Evolutionary conservation across 2,797 vertebrate species (phyloP).

Genomic region (Phalanger gymnotis): DNA sequence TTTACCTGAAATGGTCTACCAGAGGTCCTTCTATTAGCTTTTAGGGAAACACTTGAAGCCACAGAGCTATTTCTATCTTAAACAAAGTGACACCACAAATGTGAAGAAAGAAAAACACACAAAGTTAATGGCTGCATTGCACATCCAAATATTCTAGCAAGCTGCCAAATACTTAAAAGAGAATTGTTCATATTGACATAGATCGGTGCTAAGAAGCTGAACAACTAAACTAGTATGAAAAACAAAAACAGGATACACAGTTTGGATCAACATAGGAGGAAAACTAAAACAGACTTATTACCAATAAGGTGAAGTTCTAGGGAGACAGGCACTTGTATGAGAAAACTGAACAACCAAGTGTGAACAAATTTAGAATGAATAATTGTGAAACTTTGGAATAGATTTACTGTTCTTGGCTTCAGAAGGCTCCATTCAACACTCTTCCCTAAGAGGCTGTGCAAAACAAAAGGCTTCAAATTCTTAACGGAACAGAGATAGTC

Average conservation of each 20-base stretch:
- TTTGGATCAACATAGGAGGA: conserved; percentile 20
- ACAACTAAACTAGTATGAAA: background rate
- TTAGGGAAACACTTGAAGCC: conserved; percentile 78
- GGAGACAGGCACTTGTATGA: background rate
- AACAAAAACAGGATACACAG: background rate
- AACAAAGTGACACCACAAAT: conserved; percentile 76
- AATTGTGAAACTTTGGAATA: conserved; percentile 18
- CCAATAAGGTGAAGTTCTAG: background rate
- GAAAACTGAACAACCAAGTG: background rate
- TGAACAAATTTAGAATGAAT: background rate
- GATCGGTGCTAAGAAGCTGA: conserved; percentile 14
- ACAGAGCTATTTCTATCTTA: conserved; percentile 78
- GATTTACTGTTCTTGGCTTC: conserved; percentile 13
- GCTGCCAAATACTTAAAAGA: conserved; percentile 78
- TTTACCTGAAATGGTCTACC: conserved; percentile 48
- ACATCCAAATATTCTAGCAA: conserved; percentile 73
- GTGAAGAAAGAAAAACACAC: conserved; percentile 62
- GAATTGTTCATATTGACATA: conserved; percentile 42
- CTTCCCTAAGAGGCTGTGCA: conserved; percentile 17
- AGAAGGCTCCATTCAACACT: conserved; percentile 21
- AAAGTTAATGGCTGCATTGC: conserved; percentile 58
- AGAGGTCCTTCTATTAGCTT: conserved; percentile 55
- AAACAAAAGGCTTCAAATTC: conserved; percentile 29
- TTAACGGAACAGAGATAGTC: conserved; percentile 30
- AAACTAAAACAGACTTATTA: conserved; percentile 30